Base-by-base conservation (phyloP, 2,113 vertebrate genomes). In the Corythoichthys intestinalis region DNA sequence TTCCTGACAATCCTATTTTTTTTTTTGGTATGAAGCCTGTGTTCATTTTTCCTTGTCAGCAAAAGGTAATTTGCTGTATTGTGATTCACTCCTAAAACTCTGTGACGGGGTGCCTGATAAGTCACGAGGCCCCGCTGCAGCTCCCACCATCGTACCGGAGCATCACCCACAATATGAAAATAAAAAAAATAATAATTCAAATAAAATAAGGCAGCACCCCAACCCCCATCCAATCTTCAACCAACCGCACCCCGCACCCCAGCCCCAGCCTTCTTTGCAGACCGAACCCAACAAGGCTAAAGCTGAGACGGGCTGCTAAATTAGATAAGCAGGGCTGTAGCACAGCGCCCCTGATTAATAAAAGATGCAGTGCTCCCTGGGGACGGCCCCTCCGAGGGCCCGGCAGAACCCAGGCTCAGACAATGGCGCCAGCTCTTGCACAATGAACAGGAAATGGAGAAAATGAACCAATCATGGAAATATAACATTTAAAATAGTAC, bases 31-130 rank as follows among this genome's bases (percentile, higher is more conserved):
- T 75, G 73, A 74, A 75, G 83, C 80, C 83, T 75, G 68, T 68
- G 76, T 86, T 91, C 91, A 92, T 92, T 93, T 93, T 91, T 92
- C 91, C 90, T 91, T 92, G 92, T 92, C 91, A 92, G 90, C 87
- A 90, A 88, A 92, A 91, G 87, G 90, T 93, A 92, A 93, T 93
- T 93, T 93, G 90, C 88, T 88, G 85, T 92, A 92, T 92, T 93
- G 91, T 92, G 90, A 93, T 92, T 91, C 89, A 85, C 87, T 86
- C 88, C 87, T 85, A 92, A 92, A 91, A 90, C 87, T 87, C 85
- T 81, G 85, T 88, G 91, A 89, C 82, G 83, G 85, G 86, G 87
- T 83, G 83, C 90, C 89, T 92, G 89, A 90, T 92, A 88, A 90
- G 87, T 85, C 77, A 57, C 50, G 74, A 65, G 63, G 11, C 47